Base-by-base conservation (phyloP, 2,888 invertebrate genomes). In the Sipunculus nudus region DNA sequence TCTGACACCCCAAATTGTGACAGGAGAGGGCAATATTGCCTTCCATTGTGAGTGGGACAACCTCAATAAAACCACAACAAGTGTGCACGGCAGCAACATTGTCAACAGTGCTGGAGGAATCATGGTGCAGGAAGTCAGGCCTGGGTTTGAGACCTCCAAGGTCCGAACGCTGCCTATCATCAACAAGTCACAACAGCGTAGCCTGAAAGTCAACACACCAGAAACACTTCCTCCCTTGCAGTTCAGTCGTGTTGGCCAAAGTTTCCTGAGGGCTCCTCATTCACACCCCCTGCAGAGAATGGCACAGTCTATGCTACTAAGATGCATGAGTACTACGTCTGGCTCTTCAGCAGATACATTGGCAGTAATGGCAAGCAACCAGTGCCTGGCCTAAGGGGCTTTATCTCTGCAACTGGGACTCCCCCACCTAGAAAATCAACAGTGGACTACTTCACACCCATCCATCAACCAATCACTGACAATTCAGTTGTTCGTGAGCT, bases 381-480 rank as follows among this genome's bases (percentile, higher is more conserved):
- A 10, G 59, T 59, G 25, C 45, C 59, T 21, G 59, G 54, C 10
- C 55, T 59, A 2, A 45, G 46, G 8, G 53, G 59, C 16, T 59
- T 59, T 46, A 59, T 35, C 39, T 59, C 52, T 21, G 59, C 55
- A 6, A 59, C 59, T 23, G 53, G 59, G 13, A 32, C 21, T 5
- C 10, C 4, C 8, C 53, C 59, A 8, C 10, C 25, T n/a, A 56
- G 54, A 45, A 59, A 59, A 46, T 59, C 55, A 41, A 59, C 57
- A 5, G 25, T 60, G 16, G 60, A 60, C 29, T 60, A 60, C 26
- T 60, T 38, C 35, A 59, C 56, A 21, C 60, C 60, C 10, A 60
- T 60, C 56, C 39, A 60, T 39, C 35, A 60, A 28, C 59, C 59
- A 45, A 58, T 59, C 16, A 59, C 59, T 8, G 54, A 59, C 29